Conservation (phyloP, 2,113 vertebrate species). For the Spheniscus mendiculus region DNA sequence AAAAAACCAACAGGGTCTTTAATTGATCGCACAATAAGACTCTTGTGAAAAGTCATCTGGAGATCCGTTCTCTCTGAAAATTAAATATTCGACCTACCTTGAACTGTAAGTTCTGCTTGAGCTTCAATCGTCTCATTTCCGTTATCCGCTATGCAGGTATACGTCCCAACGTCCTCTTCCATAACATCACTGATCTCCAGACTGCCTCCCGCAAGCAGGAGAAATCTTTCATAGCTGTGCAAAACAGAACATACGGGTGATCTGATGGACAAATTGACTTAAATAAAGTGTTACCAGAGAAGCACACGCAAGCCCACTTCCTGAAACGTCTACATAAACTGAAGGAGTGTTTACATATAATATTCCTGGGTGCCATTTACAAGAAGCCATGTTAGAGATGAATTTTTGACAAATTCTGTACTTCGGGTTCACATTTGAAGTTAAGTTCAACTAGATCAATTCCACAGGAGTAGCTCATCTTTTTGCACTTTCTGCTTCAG, state of each 20-base stretch:
- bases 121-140: constrained; percentile 84
- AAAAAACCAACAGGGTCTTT: neutral
- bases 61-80: neutral
- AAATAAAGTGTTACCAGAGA: neutral
- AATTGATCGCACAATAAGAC: too few species aligned
- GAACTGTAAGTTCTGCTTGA: constrained; percentile 86
- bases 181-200: constrained; percentile 83
- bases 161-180: constrained; percentile 84
- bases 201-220: constrained; percentile 82
- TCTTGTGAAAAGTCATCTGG: neutral
- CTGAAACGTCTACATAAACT: neutral
- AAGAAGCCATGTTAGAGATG: neutral
- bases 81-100: constrained; percentile 78
- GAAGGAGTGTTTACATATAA: neutral
- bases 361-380: neutral
- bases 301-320: neutral
- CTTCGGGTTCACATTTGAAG: neutral
- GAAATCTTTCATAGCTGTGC: constrained; percentile 78
- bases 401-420: neutral
- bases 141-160: constrained; percentile 84
- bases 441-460: neutral
- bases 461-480: neutral
- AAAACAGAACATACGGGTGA: neutral
- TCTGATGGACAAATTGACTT: neutral
- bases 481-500: neutral